phyloP scores from a whole-genome alignment of 2,797 vertebrate genomes.

The Neosalanx taihuensis region DNA sequence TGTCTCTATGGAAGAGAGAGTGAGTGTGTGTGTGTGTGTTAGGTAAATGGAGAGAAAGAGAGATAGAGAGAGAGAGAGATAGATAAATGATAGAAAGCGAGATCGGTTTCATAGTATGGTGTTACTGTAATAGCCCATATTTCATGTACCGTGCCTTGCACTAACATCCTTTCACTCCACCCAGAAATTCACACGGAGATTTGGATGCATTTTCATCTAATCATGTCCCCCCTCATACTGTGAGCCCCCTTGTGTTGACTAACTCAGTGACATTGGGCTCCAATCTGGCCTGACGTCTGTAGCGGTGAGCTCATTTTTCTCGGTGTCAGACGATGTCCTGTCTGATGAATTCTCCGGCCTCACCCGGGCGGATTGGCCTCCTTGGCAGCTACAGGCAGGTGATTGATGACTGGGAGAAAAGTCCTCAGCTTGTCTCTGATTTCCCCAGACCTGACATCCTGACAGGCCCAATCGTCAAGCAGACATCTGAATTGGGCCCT shows the following conservation, averaged over 20 bases:
- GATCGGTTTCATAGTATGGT: background rate
- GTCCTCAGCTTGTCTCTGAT: conserved; percentile 61
- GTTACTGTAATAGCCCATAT: background rate
- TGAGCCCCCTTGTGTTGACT: conserved; percentile 31
- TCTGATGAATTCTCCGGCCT: conserved; percentile 62
- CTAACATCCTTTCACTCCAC: background rate
- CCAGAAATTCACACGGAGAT: background rate
- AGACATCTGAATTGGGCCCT: conserved; percentile 48
- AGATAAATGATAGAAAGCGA: background rate
- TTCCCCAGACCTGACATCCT: conserved; percentile 52
- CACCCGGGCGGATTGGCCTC: conserved; percentile 50
- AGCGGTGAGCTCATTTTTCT: conserved; percentile 66
- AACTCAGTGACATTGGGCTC: conserved; percentile 56
- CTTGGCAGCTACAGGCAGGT: conserved; percentile 46
- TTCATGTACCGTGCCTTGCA: background rate
- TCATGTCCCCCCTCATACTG: conserved; percentile 30
- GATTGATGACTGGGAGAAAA: conserved; percentile 65
- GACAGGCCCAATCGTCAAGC: conserved; percentile 52
- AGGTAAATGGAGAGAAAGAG: background rate
- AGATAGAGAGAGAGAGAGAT: background rate
- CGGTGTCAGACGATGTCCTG: conserved; percentile 62
- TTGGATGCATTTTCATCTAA: conserved; percentile 19
- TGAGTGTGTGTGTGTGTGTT: conserved; percentile 1
- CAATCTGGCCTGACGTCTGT: conserved; percentile 46
- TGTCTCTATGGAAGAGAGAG: conserved; percentile 22